A percentile compares a stretch with the other conserved stretches of the same genome.
Conservation (phyloP, 2,888 invertebrate genomes). For the Leucoma salicis region DNA sequence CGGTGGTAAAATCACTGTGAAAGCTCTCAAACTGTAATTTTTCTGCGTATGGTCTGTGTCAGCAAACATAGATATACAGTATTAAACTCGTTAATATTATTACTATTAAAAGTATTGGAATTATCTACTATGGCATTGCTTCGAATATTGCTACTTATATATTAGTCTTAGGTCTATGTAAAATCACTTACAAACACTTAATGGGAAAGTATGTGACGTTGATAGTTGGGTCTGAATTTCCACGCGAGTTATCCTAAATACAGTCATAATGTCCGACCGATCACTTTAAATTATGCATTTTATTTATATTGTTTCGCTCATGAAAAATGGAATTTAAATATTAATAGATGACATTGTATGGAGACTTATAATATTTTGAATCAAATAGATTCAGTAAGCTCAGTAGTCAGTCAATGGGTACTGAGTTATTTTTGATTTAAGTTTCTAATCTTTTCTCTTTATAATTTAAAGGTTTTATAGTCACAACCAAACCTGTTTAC, state of each 20-base stretch:
- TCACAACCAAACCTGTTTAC: no score
- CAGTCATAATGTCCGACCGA: neutral
- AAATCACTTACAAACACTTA: constrained; percentile 19
- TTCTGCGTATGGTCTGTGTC: neutral
- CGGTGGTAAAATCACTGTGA: neutral
- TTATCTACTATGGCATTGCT: constrained; percentile 33
- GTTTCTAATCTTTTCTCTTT: no score
- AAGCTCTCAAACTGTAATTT: neutral
- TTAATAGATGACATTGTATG: no score
- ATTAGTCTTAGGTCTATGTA: constrained; percentile 27
- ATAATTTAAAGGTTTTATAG: no score
- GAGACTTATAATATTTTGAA: no score
- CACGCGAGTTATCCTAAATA: neutral
- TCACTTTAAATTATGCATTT: no score
- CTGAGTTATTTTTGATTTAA: no score
- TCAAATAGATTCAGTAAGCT: no score
- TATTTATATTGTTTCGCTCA: no score
- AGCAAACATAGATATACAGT: neutral
- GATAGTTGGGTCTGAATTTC: constrained; percentile 12
- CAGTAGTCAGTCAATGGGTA: no score
- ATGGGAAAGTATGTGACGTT: constrained; percentile 13
- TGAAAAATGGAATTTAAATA: no score
- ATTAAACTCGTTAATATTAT: neutral
- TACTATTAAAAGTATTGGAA: neutral
- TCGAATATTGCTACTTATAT: constrained; percentile 13